A percentile compares a stretch with the other conserved stretches of the same genome.
Conservation (phyloP, 2,888 invertebrate genomes). For the Hirtodrosophila histrioides region DNA sequence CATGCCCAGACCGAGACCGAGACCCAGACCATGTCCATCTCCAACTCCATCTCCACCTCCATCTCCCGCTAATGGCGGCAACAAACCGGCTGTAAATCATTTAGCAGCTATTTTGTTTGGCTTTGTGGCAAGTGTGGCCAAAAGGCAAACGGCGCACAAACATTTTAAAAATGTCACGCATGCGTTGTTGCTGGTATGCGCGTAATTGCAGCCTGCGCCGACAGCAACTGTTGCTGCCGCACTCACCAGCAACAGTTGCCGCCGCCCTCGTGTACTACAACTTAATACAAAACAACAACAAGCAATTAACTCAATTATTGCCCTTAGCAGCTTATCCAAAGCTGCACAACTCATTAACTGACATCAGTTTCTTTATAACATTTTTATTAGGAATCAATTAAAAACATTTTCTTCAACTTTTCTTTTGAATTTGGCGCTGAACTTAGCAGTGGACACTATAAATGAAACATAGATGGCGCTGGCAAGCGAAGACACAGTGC, state of each 20-base stretch:
- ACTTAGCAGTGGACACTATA: too few species aligned
- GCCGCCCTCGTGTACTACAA: too few species aligned
- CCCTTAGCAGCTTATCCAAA: not conserved
- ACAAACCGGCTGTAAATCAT: conserved; percentile 71
- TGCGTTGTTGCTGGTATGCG: conserved; percentile 45
- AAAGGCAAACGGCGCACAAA: conserved; percentile 58
- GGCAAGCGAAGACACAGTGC: not conserved
- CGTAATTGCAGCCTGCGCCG: conserved; percentile 30
- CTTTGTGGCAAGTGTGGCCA: conserved; percentile 42
- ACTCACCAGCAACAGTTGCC: not conserved
- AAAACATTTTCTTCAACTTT: too few species aligned
- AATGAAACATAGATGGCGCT: conserved; percentile 23
- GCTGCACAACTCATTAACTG: not conserved
- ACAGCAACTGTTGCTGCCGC: conserved; percentile 4
- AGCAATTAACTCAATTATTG: conserved; percentile 26
- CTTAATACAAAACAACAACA: conserved; percentile 13
- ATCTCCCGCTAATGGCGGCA: conserved; percentile 23
- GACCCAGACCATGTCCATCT: not conserved
- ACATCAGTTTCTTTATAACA: too few species aligned
- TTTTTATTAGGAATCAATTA: too few species aligned
- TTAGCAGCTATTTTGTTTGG: conserved; percentile 54
- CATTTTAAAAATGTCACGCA: conserved; percentile 80
- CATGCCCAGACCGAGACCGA: not conserved
- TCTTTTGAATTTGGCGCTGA: too few species aligned
- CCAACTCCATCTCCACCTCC: not conserved